Base-by-base conservation (phyloP, 2,797 vertebrate species). In the Pseudomugil gertrudae region DNA sequence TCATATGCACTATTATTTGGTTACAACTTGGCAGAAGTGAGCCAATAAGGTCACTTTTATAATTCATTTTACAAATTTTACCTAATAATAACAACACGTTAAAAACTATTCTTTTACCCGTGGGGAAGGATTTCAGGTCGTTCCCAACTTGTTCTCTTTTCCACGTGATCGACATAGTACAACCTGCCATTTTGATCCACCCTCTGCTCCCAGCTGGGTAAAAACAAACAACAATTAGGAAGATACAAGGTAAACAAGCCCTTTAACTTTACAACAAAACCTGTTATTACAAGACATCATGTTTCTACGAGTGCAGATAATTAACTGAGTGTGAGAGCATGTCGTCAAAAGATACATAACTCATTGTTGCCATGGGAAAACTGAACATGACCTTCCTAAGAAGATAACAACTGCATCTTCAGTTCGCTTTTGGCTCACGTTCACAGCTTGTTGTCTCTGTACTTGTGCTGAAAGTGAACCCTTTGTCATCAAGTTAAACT, bases 111-210 rank as follows among this genome's bases (percentile, higher is more conserved):
- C 14, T 67, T 90, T 94, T 92, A 99, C 98, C 97, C 96, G 69
- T 96, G 91, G 60, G 98, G 97, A 78, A 99, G 93, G 38, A 97
- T 95, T 69, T 99, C 98, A 27, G 98, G 98, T 1, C 96, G 94
- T 85, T 99, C 98, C 98, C 98, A 99, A 0, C 96, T 96, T 24
- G 98, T 99, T 92, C 95, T 95, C 92, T 99, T 99, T 81, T 98
- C 97, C 84, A 99, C 94, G 13, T 99, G 98, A 93, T 99, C 98
- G 48, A 99, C 98, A 51, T 95, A 99, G 87, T 99, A 99, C 48
- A 98, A 63, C 69, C 97, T 93, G 32, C 98, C 96, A 0, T 95
- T 96, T 64, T 94, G 96, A 89, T 99, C 96, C 76, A 98, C 90
- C 85, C 97, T 95, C 92, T 99, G 98, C 84, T 99, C 98, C 98